Percentiles rank a stretch among this genome's conserved stretches.
Evolutionary conservation across 2,113 vertebrate species (phyloP).

Genomic region (Rostratula benghalensis): DNA sequence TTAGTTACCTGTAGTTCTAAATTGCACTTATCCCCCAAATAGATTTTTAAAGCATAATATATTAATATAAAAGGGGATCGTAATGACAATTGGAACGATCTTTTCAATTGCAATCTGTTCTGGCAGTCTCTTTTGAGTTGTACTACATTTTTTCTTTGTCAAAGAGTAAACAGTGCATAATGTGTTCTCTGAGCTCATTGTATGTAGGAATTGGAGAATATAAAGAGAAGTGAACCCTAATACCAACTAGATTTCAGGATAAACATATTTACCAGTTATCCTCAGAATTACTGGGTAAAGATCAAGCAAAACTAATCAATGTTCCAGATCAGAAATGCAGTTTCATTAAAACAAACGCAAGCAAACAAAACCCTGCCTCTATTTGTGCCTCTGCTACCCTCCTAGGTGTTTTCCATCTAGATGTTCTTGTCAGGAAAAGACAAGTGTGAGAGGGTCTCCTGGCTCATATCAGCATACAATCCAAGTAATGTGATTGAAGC

Average conservation of each 20-base stretch:
- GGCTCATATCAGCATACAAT: neutral
- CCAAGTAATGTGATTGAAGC: neutral
- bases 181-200: neutral
- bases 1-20: neutral
- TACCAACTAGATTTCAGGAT: neutral
- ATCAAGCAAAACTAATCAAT: neutral
- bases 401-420: neutral
- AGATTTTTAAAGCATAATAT: neutral
- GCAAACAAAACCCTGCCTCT: neutral
- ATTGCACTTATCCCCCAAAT: neutral
- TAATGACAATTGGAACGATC: neutral
- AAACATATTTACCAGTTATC: neutral
- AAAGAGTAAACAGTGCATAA: neutral
- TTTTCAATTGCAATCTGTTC: neutral
- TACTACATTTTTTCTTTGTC: neutral
- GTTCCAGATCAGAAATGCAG: neutral
- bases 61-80: neutral
- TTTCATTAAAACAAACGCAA: neutral
- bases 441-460: neutral
- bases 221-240: neutral
- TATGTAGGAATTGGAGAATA: neutral
- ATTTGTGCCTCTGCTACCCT: neutral
- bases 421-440: neutral
- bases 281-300: neutral
- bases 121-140: neutral